Evolutionary conservation across 2,888 invertebrate genomes (phyloP), one percentile per base, ranked within the genome.

Genomic region (Abscondita cerata): DNA sequence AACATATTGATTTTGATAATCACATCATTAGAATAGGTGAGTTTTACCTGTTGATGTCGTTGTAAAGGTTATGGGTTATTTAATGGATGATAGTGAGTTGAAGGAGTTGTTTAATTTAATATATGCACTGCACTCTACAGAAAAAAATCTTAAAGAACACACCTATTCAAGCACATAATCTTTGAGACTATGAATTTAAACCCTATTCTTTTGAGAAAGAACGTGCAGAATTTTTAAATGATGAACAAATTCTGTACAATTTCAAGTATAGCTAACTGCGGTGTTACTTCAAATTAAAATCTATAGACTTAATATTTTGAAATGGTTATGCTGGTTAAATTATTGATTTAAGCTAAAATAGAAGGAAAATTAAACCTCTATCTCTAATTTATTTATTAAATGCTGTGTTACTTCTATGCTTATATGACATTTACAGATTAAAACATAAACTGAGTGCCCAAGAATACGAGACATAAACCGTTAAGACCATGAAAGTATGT

Each of bases 11-110:
- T 52, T 52, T 52, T 20, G 41, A 52, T 40, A 25, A n/a, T n/a
- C n/a, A 34, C 19, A 20, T 41, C 31, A 41, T 52, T 25, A 52
- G 52, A 40, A 36, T 52, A 52, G 52, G 52, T 31, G 25, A 40
- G 40, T 52, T 52, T n/a, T 40, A 25, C 52, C 13, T 52, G 25
- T 6, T 25, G 25, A 25, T 6, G 25, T 25, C 25, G 25, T 25
- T 25, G 4, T 25, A 6, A 41, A 52, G n/a, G 36, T 18, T n/a
- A 51, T 51, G 36, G 51, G 36, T 2, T 51, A 51, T n/a, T 15
- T 38, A 51, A 51, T 51, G 36, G 38, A 12, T 51, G 36, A 16
- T 51, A 51, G 51, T 34, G 12, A 9, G 13, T 36, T 18, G 36
- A 36, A 36, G 36, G 36, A 36, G 36, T 36, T 36, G 36, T 36